Evolutionary conservation across 2,888 invertebrate species (phyloP).

Genomic region (Mythimna pallens): DNA sequence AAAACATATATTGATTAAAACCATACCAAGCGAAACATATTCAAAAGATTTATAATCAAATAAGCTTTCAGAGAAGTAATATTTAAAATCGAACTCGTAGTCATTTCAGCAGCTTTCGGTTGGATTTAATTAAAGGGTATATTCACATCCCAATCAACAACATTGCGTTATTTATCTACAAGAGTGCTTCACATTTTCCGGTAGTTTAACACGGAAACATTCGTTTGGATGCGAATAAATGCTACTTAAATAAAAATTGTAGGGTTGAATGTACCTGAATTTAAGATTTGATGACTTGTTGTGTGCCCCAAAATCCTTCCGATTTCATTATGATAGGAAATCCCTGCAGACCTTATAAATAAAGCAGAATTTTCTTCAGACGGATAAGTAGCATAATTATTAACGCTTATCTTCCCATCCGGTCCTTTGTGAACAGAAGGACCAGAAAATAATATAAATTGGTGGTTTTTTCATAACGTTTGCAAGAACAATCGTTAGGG

Average conservation of each 20-base stretch:
- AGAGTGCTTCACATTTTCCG: constrained; percentile 28
- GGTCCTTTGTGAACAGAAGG: constrained; percentile 36
- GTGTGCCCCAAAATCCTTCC: background rate
- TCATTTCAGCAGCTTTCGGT: constrained; percentile 12
- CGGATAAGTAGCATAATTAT: constrained; percentile 31
- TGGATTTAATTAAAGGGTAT: constrained; percentile 10
- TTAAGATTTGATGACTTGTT: constrained; percentile 3
- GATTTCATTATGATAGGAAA: background rate
- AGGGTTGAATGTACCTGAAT: background rate
- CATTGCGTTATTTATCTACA: constrained; percentile 23
- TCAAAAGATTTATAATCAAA: constrained; percentile 13
- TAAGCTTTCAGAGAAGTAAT: constrained; percentile 10
- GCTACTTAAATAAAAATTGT: background rate
- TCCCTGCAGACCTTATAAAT: constrained; percentile 3
- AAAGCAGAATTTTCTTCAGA: constrained; percentile 22
- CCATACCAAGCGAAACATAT: constrained; percentile 18
- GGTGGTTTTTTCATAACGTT: constrained; percentile 28
- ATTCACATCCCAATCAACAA: constrained; percentile 26
- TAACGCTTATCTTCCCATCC: constrained; percentile 47
- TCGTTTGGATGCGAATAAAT: background rate
- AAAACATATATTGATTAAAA: constrained; percentile 17
- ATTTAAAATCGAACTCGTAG: constrained; percentile 11
- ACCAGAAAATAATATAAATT: constrained; percentile 45
- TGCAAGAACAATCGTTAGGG: constrained; percentile 21
- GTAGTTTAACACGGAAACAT: constrained; percentile 1